Percentiles rank a stretch among this genome's conserved stretches.
Evolutionary conservation across 2,888 invertebrate species (phyloP).

Genomic region (Dryobota labecula): DNA sequence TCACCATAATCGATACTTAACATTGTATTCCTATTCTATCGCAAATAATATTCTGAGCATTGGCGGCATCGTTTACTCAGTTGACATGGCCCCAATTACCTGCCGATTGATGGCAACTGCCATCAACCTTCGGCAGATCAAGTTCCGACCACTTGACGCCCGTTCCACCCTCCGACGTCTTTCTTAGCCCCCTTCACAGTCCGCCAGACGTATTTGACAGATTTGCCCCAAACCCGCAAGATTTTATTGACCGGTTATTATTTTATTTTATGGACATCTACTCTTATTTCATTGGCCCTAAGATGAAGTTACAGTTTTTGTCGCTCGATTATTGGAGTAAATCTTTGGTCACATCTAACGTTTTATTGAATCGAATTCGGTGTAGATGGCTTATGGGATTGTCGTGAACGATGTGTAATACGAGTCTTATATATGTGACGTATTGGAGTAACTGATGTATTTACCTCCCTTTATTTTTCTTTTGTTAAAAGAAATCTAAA

Average conservation of each 20-base stretch:
- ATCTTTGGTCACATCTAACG: conserved; percentile 82
- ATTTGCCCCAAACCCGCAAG: conserved; percentile 82
- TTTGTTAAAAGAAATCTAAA: conserved; percentile 18
- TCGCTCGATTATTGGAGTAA: conserved; percentile 85
- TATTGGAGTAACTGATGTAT: conserved; percentile 11
- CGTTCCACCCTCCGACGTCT: conserved; percentile 76
- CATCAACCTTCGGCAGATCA: conserved; percentile 84
- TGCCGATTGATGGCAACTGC: conserved; percentile 83
- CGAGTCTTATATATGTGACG: conserved; percentile 69
- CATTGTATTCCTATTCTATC: conserved; percentile 35
- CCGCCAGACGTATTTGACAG: conserved; percentile 86
- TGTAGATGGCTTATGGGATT: conserved; percentile 78
- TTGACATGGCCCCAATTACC: conserved; percentile 87
- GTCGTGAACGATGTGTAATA: conserved; percentile 78
- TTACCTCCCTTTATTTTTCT: background rate
- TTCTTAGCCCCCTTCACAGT: conserved; percentile 71
- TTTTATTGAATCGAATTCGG: conserved; percentile 84
- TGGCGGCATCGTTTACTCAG: conserved; percentile 78
- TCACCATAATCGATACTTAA: conserved; percentile 28
- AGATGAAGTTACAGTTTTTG: conserved; percentile 86
- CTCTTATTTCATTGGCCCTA: conserved; percentile 88
- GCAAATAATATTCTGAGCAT: conserved; percentile 64
- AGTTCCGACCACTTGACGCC: conserved; percentile 86
- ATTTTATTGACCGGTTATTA: conserved; percentile 90
- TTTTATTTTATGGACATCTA: conserved; percentile 89